Conservation (phyloP, 2,113 vertebrate species). For the Cinclus mexicanus region DNA sequence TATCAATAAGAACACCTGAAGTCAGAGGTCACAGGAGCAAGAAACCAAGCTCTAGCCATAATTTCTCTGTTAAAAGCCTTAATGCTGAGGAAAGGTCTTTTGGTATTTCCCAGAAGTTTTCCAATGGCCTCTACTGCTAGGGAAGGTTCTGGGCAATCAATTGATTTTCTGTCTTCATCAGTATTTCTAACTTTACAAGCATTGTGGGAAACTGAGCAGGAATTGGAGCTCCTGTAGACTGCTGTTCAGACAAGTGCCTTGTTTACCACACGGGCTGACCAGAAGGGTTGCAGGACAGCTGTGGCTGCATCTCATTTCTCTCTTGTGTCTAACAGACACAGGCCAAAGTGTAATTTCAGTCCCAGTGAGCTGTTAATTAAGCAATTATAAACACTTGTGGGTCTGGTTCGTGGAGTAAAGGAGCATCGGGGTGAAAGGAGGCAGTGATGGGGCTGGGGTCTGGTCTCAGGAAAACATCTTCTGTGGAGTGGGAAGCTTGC, state of each 20-base stretch:
- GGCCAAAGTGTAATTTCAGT: not conserved
- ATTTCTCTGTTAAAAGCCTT: not conserved
- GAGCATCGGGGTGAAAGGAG: not conserved
- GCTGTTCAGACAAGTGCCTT: not conserved
- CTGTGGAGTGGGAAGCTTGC: rapidly evolving
- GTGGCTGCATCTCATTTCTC: not conserved
- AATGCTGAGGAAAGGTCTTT: not conserved
- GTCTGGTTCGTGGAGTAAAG: not conserved
- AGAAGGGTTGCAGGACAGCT: not conserved
- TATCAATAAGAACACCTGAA: rapidly evolving
- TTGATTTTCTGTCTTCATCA: not conserved
- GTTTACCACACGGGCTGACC: not conserved
- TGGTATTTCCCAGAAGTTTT: not conserved
- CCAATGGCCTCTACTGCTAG: not conserved
- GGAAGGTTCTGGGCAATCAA: not conserved
- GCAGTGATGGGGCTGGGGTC: not conserved
- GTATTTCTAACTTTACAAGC: not conserved
- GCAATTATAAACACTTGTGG: not conserved
- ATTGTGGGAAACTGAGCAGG: not conserved
- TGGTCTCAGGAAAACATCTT: not conserved
- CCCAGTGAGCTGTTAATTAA: not conserved
- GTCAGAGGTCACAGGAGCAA: not conserved
- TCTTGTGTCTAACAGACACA: not conserved
- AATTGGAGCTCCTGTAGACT: not conserved
- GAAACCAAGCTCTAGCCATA: not conserved